Evolutionary conservation across 2,888 invertebrate species (phyloP).

Genomic region (Sympetrum striolatum): DNA sequence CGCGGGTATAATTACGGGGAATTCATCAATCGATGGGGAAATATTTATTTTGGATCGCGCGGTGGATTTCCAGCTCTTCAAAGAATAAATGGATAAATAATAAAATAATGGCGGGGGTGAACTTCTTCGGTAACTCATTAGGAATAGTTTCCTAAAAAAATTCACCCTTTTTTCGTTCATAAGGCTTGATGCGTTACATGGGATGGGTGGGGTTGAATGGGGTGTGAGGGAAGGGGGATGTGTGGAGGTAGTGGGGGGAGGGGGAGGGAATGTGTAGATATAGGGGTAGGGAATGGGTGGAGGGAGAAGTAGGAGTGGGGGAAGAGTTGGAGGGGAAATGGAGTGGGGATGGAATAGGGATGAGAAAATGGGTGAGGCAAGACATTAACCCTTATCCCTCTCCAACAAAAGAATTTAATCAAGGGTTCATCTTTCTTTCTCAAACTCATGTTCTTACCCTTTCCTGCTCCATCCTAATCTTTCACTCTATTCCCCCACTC

Average conservation of each 20-base stretch:
- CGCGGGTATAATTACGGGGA: background rate
- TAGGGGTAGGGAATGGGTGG: background rate
- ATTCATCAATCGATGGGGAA: background rate
- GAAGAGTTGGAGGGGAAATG: background rate
- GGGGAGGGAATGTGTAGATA: too few species aligned
- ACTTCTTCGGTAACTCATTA: background rate
- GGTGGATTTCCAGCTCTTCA: background rate
- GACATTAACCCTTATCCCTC: conserved; percentile 22
- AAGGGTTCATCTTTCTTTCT: conserved; percentile 35
- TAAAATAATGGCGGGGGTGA: background rate
- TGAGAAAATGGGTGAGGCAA: background rate
- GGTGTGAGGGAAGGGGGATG: too few species aligned
- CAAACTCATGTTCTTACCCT: conserved; percentile 16
- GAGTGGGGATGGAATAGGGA: background rate
- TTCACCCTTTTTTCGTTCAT: background rate
- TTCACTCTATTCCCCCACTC: background rate
- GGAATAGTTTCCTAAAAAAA: background rate
- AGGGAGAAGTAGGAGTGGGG: background rate
- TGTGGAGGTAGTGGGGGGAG: too few species aligned
- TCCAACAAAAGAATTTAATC: conserved; percentile 41
- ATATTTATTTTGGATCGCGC: background rate
- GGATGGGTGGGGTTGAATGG: too few species aligned
- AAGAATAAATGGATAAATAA: background rate
- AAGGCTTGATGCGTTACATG: background rate
- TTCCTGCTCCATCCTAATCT: background rate